These are phyloP conservation scores for Notechis scutatus DNA, from an alignment of 2,113 vertebrate genomes.

Conservation along the genomic window DNA sequence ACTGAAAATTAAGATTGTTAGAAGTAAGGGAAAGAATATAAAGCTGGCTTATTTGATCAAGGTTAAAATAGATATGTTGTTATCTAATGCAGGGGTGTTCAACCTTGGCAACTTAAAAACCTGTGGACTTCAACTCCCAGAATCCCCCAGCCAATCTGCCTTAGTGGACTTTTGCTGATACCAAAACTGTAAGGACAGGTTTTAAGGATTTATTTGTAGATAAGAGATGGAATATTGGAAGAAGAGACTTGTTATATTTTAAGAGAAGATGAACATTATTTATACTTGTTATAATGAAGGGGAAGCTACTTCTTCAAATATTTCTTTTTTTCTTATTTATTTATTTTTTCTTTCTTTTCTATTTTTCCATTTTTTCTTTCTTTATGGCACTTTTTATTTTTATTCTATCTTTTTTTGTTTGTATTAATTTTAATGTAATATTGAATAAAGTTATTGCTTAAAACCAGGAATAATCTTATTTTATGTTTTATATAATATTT, in stretches of 20 bases:
- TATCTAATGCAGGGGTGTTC: neutral
- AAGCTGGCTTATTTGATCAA: neutral
- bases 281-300: neutral
- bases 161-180: neutral
- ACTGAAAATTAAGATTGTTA: neutral
- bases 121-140: neutral
- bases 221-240: neutral
- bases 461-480: neutral
- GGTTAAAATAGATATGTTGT: neutral
- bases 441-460: neutral
- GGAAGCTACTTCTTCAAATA: neutral
- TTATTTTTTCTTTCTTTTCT: constrained; percentile 5
- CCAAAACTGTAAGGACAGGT: neutral
- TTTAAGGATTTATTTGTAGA: neutral
- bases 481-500: neutral
- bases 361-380: neutral
- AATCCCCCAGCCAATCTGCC: neutral
- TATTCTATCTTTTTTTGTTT: neutral
- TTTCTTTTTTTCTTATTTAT: neutral
- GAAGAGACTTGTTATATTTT: neutral
- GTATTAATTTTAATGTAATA: neutral
- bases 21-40: neutral
- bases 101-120: neutral
- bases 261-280: neutral
- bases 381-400: neutral